Base-by-base conservation (phyloP, 2,797 vertebrate species). In the Triplophysa bombifrons region DNA sequence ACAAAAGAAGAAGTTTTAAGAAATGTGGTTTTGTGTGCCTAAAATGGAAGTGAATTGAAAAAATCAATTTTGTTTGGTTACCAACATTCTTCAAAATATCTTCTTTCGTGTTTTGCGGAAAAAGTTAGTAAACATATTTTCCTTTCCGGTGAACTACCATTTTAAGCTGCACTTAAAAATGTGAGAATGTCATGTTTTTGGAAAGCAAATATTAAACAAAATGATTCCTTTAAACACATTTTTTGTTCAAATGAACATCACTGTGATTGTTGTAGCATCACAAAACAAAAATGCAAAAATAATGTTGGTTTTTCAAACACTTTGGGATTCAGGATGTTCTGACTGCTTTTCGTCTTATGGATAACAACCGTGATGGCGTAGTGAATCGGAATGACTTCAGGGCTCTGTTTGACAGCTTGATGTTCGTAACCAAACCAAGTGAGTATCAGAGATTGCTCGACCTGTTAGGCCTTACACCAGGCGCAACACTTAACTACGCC, bases 311-410 rank as follows among this genome's bases (percentile, higher is more conserved):
- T 55, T 27, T 56, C 9, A 55, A 55, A 55, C 55, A 25, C 64
- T 75, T 53, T 76, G 65, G 58, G 25, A 30, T 66, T 13, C 51
- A 94, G 95, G 88, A 93, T 84, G 78, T 86, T 50, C 92, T 90
- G 80, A 82, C 91, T 1, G 93, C 90, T 13, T 95, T 95, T 88
- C 88, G 75, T 65, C 83, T 91, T 82, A 88, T 89, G 85, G 93
- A 94, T 88, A 86, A 79, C 2, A 91, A 92, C 82, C 83, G 74
- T 30, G 91, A 93, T 0, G 88, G 93, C 20, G 25, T 92, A 20
- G 44, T 94, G 30, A 87, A 80, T 82, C 86, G 84, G 85, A 82
- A 44, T 16, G 92, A 93, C 78, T 88, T 96, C 11, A 88, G 75
- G 64, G 65, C 48, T 0, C 78, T 94, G 73, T 88, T 91, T 46